phyloP scores from a whole-genome alignment of 1,140 invertebrate genomes.

The Cherax destructor region DNA sequence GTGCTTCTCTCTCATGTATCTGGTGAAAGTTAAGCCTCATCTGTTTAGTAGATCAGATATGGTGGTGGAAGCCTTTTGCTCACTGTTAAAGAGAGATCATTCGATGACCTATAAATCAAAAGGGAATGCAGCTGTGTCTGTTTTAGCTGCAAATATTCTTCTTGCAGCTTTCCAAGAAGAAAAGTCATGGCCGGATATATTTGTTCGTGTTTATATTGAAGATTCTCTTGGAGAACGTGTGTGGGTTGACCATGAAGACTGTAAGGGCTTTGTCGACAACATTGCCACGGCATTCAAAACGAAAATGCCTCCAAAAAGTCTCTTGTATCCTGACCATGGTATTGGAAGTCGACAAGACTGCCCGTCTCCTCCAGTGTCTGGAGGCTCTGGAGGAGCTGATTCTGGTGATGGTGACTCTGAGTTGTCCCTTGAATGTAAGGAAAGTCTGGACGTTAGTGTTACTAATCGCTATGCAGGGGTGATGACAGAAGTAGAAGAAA shows the following conservation, averaged over 20 bases:
- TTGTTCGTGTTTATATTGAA: constrained; percentile 87
- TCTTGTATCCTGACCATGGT: constrained; percentile 69
- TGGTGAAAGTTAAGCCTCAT: constrained; percentile 87
- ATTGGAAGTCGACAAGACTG: constrained; percentile 68
- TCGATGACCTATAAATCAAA: constrained; percentile 84
- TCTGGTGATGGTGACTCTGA: constrained; percentile 71
- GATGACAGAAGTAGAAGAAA: constrained; percentile 84
- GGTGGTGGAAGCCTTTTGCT: constrained; percentile 78
- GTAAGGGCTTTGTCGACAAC: constrained; percentile 94
- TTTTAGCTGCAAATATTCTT: constrained; percentile 90
- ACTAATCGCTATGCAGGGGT: constrained; percentile 80
- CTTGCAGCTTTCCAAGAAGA: constrained; percentile 85
- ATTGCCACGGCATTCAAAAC: constrained; percentile 93
- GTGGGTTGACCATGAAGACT: constrained; percentile 95
- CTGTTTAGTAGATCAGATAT: constrained; percentile 80
- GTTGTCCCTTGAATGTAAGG: constrained; percentile 70
- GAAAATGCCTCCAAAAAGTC: constrained; percentile 79
- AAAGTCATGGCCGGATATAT: constrained; percentile 78
- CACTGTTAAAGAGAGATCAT: constrained; percentile 78
- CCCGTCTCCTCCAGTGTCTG: constrained; percentile 71
- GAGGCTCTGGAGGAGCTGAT: constrained; percentile 60
- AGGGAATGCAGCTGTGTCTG: constrained; percentile 87
- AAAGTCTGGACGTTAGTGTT: constrained; percentile 69
- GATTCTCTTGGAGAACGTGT: constrained; percentile 93
- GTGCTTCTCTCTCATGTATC: constrained; percentile 86